A percentile compares a stretch with the other conserved stretches of the same genome.
Conservation (phyloP, 2,797 vertebrate species). For the Myripristis murdjan region DNA sequence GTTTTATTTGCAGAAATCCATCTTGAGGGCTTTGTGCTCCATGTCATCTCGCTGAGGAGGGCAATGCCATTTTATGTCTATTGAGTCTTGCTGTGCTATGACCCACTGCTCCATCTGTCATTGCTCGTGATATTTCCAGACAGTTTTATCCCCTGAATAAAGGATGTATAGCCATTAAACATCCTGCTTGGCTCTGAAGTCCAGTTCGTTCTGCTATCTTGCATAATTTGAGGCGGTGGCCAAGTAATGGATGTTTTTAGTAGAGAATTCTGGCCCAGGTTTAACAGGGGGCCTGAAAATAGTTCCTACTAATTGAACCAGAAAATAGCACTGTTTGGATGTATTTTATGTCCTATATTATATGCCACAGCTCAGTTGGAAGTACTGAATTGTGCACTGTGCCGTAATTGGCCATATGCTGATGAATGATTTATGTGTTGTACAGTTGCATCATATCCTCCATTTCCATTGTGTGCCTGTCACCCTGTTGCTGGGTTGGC, state of each 20-base stretch:
- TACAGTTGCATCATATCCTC: conserved; percentile 25
- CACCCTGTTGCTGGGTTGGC: conserved; percentile 12
- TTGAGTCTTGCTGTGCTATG: conserved; percentile 6
- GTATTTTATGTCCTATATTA: background rate
- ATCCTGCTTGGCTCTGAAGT: conserved; percentile 12
- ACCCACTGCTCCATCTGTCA: conserved; percentile 30
- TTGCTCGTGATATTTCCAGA: conserved; percentile 16
- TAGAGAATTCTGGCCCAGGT: background rate
- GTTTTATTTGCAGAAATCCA: conserved; percentile 37
- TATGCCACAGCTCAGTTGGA: background rate
- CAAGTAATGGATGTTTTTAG: background rate
- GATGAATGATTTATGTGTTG: conserved; percentile 63
- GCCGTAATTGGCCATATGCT: conserved; percentile 46
- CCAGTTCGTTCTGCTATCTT: background rate
- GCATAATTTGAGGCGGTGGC: background rate
- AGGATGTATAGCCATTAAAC: conserved; percentile 10
- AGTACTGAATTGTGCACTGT: conserved; percentile 35
- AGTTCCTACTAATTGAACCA: background rate
- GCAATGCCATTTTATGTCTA: conserved; percentile 43
- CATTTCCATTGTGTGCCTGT: conserved; percentile 13
- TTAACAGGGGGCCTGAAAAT: no score
- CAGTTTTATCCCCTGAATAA: conserved; percentile 8
- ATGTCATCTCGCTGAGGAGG: conserved; percentile 24
- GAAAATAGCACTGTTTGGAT: background rate
- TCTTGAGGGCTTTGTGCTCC: conserved; percentile 33